phyloP scores from a whole-genome alignment of 2,797 vertebrate genomes.

The Remorina albescens region DNA sequence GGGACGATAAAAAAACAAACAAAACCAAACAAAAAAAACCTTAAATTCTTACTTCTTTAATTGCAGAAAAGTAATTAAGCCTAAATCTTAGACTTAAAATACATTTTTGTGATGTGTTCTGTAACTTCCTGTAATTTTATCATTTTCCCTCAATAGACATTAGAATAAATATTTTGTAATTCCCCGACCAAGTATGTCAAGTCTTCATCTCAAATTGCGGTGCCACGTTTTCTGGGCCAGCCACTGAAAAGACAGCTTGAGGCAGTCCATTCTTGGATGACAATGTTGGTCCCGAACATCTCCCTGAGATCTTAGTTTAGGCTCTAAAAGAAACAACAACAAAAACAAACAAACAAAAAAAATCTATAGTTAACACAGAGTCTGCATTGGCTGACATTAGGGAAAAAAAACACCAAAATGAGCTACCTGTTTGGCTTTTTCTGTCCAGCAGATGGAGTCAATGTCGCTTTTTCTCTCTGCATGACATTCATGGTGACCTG shows the following conservation, averaged over 20 bases:
- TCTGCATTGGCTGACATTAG: neutral
- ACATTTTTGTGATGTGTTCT: constrained; percentile 36
- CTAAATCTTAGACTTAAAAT: constrained; percentile 45
- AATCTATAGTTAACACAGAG: neutral
- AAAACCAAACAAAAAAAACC: neutral
- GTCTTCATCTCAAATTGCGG: constrained; percentile 33
- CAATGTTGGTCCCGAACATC: constrained; percentile 48
- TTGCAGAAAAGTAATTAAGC: constrained; percentile 34
- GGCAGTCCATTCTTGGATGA: constrained; percentile 50
- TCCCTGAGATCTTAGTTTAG: constrained; percentile 73
- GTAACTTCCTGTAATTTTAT: constrained; percentile 8
- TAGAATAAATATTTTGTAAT: constrained; percentile 34
- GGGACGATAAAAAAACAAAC: constrained; percentile 24
- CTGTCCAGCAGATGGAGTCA: constrained; percentile 79
- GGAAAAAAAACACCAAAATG: no score
- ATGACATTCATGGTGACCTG: constrained; percentile 36
- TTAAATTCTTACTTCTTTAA: constrained; percentile 63
- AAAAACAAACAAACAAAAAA: no score
- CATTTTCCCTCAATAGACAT: constrained; percentile 25
- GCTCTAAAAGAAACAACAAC: constrained; percentile 65
- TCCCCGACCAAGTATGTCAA: constrained; percentile 26
- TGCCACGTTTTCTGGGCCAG: constrained; percentile 25
- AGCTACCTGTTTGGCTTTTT: constrained; percentile 73
- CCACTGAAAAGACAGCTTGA: constrained; percentile 37
- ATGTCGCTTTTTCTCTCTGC: constrained; percentile 61